A percentile compares a stretch with the other conserved stretches of the same genome.
Evolutionary conservation across 2,888 invertebrate genomes (phyloP).

Genomic region (Caenorhabditis sinica): DNA sequence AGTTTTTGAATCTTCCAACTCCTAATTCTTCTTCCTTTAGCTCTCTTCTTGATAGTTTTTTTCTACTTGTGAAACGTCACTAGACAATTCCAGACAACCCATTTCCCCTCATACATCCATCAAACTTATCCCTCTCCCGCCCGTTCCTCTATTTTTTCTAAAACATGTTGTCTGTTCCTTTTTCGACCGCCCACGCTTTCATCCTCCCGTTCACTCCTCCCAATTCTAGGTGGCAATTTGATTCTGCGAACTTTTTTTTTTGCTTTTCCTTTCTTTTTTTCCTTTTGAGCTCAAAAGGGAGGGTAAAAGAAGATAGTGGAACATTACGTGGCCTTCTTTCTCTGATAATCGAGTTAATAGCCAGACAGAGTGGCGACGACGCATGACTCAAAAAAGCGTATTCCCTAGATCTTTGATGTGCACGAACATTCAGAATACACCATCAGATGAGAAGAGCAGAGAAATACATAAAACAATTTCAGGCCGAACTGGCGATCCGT

Average conservation of each 20-base stretch:
- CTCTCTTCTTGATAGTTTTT: no score
- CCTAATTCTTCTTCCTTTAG: not conserved
- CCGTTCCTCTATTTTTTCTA: not conserved
- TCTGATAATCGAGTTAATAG: constrained; percentile 1
- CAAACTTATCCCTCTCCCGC: constrained; percentile 18
- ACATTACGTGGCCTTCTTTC: not conserved
- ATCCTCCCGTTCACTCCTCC: constrained; percentile 5
- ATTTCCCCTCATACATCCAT: constrained; percentile 5
- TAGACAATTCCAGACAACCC: not conserved
- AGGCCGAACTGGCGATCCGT: constrained; percentile 77
- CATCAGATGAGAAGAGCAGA: no score
- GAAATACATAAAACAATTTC: constrained; percentile 49
- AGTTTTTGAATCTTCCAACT: not conserved
- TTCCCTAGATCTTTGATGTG: constrained; percentile 23
- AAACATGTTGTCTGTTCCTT: constrained; percentile 50
- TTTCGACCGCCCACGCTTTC: constrained; percentile 33
- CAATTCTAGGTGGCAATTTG: constrained; percentile 53
- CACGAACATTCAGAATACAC: constrained; percentile 26
- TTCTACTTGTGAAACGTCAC: constrained; percentile 41
- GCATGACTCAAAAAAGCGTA: constrained; percentile 4
- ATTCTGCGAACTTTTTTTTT: constrained; percentile 6
- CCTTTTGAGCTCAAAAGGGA: not conserved
- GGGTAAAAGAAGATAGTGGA: no score
- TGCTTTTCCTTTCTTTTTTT: not conserved
- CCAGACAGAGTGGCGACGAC: constrained; percentile 12